A percentile compares a stretch with the other conserved stretches of the same genome.
phyloP scores from a whole-genome alignment of 2,888 invertebrate genomes.

The Kuschelorhynchus macadamiae region DNA sequence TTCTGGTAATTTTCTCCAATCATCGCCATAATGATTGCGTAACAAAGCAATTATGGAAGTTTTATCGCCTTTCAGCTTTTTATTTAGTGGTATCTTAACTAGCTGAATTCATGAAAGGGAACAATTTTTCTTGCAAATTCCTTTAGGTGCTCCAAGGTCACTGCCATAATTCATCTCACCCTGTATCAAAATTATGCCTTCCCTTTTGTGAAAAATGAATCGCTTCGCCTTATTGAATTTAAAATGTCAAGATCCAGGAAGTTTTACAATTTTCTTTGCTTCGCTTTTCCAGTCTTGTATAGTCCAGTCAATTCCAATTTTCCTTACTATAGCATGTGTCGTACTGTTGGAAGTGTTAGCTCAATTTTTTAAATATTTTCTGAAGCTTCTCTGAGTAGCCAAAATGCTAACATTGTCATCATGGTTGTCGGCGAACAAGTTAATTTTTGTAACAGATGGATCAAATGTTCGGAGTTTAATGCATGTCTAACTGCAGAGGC shows the following conservation, averaged over 20 bases:
- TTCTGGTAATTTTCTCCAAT: background rate
- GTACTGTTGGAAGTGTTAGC: slow-evolving; percentile 21
- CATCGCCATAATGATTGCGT: background rate
- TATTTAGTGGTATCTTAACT: background rate
- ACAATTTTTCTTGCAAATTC: slow-evolving; percentile 1
- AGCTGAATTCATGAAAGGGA: background rate
- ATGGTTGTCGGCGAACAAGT: background rate
- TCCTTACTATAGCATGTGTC: slow-evolving; percentile 19
- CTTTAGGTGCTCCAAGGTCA: background rate
- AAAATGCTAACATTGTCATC: background rate
- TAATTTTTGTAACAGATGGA: background rate
- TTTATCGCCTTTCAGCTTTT: slow-evolving; percentile 1
- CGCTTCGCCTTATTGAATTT: slow-evolving; percentile 12
- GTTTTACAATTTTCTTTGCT: slow-evolving; percentile 12
- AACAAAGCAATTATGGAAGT: background rate
- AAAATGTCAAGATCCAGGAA: slow-evolving; percentile 18
- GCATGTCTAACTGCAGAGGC: too few relatives aligned
- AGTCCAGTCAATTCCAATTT: slow-evolving; percentile 6
- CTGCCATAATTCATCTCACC: background rate
- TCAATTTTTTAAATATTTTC: slow-evolving; percentile 2
- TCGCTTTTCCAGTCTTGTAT: slow-evolving; percentile 6
- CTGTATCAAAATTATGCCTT: background rate
- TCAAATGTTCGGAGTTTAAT: background rate
- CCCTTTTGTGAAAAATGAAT: slow-evolving; percentile 15
- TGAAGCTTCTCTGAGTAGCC: background rate